These are phyloP conservation scores for Herminia tarsipennalis DNA, from an alignment of 2,888 invertebrate species.

Conservation along the genomic window DNA sequence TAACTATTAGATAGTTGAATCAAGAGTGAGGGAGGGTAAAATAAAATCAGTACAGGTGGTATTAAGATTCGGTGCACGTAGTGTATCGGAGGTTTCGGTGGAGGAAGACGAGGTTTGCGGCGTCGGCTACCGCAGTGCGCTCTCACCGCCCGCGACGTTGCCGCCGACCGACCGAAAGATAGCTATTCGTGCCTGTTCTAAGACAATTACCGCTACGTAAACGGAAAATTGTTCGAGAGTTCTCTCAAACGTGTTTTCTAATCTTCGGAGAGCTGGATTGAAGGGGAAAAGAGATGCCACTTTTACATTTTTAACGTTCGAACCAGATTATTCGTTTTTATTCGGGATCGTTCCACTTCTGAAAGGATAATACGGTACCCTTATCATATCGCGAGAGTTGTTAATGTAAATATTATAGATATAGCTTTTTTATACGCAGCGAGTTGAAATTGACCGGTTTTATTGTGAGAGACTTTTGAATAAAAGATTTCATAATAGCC, in stretches of 20 bases:
- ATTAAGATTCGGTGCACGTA: slow-evolving; percentile 80
- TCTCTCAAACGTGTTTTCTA: slow-evolving; percentile 79
- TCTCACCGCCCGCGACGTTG: slow-evolving; percentile 41
- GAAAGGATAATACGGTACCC: slow-evolving; percentile 47
- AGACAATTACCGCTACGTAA: slow-evolving; percentile 83
- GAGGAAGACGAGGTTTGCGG: slow-evolving; percentile 61
- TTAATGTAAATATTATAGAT: slow-evolving; percentile 52
- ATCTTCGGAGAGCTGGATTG: slow-evolving; percentile 68
- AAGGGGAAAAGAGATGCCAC: slow-evolving; percentile 53
- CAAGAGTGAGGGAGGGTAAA: slow-evolving; percentile 75
- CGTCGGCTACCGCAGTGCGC: slow-evolving; percentile 77
- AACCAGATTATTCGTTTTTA: slow-evolving; percentile 53
- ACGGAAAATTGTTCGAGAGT: slow-evolving; percentile 80
- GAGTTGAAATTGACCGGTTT: slow-evolving; percentile 45
- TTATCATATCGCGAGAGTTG: slow-evolving; percentile 39
- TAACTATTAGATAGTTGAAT: slow-evolving; percentile 80
- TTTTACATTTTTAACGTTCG: slow-evolving; percentile 62
- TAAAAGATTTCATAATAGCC: slow-evolving; percentile 49
- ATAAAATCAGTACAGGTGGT: slow-evolving; percentile 81
- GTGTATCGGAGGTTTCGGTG: slow-evolving; percentile 73
- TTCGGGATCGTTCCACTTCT: slow-evolving; percentile 41
- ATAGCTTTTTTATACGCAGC: slow-evolving; percentile 44
- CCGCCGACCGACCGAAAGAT: slow-evolving; percentile 54
- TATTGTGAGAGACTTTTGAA: slow-evolving; percentile 45
- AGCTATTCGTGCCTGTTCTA: slow-evolving; percentile 73